Percentiles rank a stretch among this genome's conserved stretches.
Conservation (phyloP, 2,888 invertebrate genomes). For the Drosophila tanythrix region DNA sequence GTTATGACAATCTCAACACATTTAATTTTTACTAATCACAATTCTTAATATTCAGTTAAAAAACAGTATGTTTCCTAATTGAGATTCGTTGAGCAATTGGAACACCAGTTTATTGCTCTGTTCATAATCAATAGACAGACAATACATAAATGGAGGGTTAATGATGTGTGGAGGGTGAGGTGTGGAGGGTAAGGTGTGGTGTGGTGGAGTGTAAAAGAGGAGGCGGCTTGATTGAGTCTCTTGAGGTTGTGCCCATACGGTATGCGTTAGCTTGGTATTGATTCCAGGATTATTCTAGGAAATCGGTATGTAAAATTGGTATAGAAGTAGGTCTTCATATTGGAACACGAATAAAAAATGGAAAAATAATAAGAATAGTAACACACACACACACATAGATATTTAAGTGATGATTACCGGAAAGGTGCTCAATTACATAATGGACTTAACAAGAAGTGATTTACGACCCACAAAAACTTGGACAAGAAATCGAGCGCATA, state of each 20-base stretch:
- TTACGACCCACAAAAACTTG: constrained; percentile 36
- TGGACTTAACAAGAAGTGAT: constrained; percentile 57
- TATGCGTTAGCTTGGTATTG: constrained; percentile 69
- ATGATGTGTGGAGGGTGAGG: constrained; percentile 27
- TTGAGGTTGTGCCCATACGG: constrained; percentile 57
- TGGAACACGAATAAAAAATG: constrained; percentile 5
- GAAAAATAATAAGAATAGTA: constrained; percentile 1
- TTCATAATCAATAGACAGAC: constrained; percentile 51
- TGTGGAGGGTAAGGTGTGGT: constrained; percentile 5
- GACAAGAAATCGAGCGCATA: constrained; percentile 7
- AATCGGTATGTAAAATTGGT: constrained; percentile 4
- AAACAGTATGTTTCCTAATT: background rate
- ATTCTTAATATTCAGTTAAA: background rate
- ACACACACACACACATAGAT: background rate
- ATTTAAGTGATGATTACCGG: background rate
- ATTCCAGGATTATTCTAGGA: constrained; percentile 43
- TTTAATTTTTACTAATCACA: background rate
- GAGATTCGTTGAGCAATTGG: background rate
- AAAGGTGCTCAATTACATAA: constrained; percentile 46
- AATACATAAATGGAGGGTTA: constrained; percentile 7
- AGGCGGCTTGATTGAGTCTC: constrained; percentile 10
- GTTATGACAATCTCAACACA: background rate
- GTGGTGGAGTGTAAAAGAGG: background rate
- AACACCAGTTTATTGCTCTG: constrained; percentile 6
- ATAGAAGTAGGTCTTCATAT: background rate